These are phyloP conservation scores for Sylvietta virens DNA, from an alignment of 2,113 vertebrate species.

Conservation along the genomic window DNA sequence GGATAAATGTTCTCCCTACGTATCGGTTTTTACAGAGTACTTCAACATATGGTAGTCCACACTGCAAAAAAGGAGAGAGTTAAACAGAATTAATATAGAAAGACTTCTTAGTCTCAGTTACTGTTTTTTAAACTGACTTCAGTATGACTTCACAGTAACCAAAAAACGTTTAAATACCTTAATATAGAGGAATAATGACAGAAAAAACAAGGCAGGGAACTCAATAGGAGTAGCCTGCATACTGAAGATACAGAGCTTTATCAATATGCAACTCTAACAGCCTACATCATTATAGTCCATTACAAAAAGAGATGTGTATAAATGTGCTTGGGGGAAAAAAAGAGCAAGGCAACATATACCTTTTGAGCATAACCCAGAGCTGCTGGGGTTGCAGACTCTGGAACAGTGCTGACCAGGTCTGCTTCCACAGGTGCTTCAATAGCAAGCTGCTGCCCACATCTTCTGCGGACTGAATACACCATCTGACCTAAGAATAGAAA, in stretches of 20 bases:
- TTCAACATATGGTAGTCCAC: conserved; percentile 90
- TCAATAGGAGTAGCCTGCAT: fast-evolving
- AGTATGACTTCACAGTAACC: not conserved
- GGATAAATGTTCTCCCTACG: conserved; percentile 95
- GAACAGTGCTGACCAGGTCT: conserved; percentile 96
- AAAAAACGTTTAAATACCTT: not conserved
- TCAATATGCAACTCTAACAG: not conserved
- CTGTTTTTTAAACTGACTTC: not conserved
- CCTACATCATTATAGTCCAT: not conserved
- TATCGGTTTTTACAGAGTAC: conserved; percentile 98
- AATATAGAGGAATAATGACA: not conserved
- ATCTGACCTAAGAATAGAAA: conserved; percentile 84
- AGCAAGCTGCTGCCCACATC: conserved; percentile 92
- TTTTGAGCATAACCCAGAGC: conserved; percentile 92
- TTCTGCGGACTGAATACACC: conserved; percentile 94
- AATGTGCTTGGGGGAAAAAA: not conserved
- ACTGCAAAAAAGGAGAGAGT: conserved; percentile 67
- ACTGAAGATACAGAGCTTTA: not conserved
- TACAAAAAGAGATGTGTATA: not conserved
- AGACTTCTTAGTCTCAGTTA: not conserved
- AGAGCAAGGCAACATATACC: conserved; percentile 63
- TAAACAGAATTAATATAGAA: not conserved
- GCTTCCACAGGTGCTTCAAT: conserved; percentile 92
- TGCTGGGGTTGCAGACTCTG: conserved; percentile 95
- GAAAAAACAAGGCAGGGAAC: not conserved